A percentile compares a stretch with the other conserved stretches of the same genome.
Conservation (phyloP, 2,113 vertebrate genomes). For the Zosterops borbonicus region DNA sequence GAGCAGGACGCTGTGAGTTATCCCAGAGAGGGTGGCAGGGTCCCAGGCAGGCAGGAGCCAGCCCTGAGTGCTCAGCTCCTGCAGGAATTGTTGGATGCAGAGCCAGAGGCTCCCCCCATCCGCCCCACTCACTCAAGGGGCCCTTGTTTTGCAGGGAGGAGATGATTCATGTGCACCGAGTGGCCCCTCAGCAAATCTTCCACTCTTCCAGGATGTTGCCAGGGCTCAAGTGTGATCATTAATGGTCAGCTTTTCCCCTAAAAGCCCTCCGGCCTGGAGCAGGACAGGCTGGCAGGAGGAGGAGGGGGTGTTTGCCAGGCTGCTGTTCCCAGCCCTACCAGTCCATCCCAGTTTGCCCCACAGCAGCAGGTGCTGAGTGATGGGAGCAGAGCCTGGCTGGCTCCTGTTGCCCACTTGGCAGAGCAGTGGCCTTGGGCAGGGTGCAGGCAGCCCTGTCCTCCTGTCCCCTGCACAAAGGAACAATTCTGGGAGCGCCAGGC, state of each 20-base stretch:
- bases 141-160: slow-evolving; percentile 59
- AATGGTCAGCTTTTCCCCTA: slow-evolving; percentile 3
- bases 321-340: neutral
- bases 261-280: neutral
- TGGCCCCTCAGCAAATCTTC: slow-evolving; percentile 54
- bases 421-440: neutral
- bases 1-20: neutral
- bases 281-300: neutral
- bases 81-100: neutral
- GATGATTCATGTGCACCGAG: slow-evolving; percentile 52
- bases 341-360: neutral
- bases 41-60: neutral
- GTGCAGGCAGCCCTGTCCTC: neutral
- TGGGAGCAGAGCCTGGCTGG: neutral
- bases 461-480: slow-evolving; percentile 58
- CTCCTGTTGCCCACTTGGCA: neutral
- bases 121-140: slow-evolving; percentile 33
- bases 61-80: neutral
- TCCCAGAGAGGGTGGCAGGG: neutral
- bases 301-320: neutral
- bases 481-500: slow-evolving; percentile 66
- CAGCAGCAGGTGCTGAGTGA: neutral
- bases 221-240: slow-evolving; percentile 13
- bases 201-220: slow-evolving; percentile 1
- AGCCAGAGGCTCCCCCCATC: neutral